phyloP scores from a whole-genome alignment of 1,140 invertebrate genomes.

The Zaprionus nigranus region DNA sequence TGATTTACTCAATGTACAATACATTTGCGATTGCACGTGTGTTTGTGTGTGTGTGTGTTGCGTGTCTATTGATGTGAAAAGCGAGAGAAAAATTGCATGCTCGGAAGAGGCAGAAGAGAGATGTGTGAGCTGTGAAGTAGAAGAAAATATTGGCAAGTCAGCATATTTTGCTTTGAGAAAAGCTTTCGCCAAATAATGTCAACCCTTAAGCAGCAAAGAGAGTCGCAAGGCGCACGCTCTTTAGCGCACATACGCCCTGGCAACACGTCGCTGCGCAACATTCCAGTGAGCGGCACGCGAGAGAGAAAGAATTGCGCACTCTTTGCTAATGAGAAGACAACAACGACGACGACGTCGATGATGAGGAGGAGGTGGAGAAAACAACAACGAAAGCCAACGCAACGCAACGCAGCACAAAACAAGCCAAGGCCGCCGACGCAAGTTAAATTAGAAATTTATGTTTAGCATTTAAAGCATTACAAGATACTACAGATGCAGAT shows the following conservation, averaged over 20 bases:
- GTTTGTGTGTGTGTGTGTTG: conserved; percentile 10
- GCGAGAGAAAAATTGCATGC: conserved; percentile 12
- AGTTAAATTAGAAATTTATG: conserved; percentile 46
- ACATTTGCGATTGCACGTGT: neutral
- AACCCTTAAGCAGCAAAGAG: conserved; percentile 35
- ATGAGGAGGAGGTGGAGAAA: neutral
- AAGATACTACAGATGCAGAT: conserved; percentile 15
- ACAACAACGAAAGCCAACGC: conserved; percentile 1
- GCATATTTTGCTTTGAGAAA: conserved; percentile 20
- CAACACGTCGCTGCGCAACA: conserved; percentile 51
- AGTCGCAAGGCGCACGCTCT: conserved; percentile 14
- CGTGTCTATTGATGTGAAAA: conserved; percentile 35
- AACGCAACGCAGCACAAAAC: conserved; percentile 16
- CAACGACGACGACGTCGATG: neutral
- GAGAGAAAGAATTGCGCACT: conserved; percentile 6
- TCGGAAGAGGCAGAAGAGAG: neutral
- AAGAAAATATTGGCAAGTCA: conserved; percentile 31
- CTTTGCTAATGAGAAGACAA: conserved; percentile 18
- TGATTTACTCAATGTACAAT: conserved; percentile 42
- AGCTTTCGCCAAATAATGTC: conserved; percentile 18
- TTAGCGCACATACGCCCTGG: conserved; percentile 18
- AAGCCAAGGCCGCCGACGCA: conserved; percentile 27
- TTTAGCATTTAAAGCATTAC: conserved; percentile 39
- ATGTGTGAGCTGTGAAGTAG: conserved; percentile 8
- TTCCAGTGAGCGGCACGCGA: conserved; percentile 47